Percentiles rank a stretch among this genome's conserved stretches.
These are phyloP conservation scores for Phania funesta DNA, from an alignment of 2,888 invertebrate species.

Conservation along the genomic window DNA sequence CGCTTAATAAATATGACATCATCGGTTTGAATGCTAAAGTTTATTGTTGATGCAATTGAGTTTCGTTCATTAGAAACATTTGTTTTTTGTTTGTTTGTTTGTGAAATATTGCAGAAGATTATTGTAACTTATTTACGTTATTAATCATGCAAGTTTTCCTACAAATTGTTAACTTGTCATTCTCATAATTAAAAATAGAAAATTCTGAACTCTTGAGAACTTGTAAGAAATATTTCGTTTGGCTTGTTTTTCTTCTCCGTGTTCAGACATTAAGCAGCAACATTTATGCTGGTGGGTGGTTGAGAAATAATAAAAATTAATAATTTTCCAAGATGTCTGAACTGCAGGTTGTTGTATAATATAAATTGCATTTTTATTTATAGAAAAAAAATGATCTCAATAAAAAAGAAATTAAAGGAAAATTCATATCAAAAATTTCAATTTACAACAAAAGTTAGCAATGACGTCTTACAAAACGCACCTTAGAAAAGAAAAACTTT, in stretches of 20 bases:
- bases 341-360: too few relatives aligned
- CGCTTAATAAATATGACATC: neutral
- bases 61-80: constrained; percentile 2
- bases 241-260: neutral
- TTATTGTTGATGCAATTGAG: constrained; percentile 5
- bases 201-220: neutral
- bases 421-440: too few relatives aligned
- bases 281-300: constrained; percentile 11
- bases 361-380: too few relatives aligned
- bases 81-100: neutral
- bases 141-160: constrained; percentile 26
- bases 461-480: too few relatives aligned
- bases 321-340: too few relatives aligned
- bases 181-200: neutral
- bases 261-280: neutral
- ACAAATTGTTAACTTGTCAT: constrained; percentile 10
- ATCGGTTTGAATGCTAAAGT: constrained; percentile 19
- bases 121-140: constrained; percentile 20
- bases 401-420: too few relatives aligned
- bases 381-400: too few relatives aligned
- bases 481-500: too few relatives aligned
- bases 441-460: too few relatives aligned
- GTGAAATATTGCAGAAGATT: constrained; percentile 3
- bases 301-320: neutral
- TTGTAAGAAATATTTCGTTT: constrained; percentile 8